Evolutionary conservation across 2,888 invertebrate species (phyloP).

Genomic region (Tipula confusa): DNA sequence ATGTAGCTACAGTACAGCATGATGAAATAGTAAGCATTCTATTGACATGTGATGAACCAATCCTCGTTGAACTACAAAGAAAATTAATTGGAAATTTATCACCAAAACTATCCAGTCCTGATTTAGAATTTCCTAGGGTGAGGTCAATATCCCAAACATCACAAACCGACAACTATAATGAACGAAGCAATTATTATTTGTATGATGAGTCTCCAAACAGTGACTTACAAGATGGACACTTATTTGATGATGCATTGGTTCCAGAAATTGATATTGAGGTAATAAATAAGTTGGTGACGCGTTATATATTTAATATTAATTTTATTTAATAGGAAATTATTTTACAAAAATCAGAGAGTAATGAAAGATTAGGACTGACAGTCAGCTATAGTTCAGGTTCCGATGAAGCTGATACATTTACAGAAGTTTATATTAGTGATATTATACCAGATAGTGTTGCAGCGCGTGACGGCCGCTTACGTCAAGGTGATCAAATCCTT

Average conservation of each 20-base stretch:
- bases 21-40: slow-evolving; percentile 59
- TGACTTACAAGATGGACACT: slow-evolving; percentile 47
- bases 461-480: slow-evolving; percentile 56
- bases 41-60: slow-evolving; percentile 57
- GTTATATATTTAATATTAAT: neutral
- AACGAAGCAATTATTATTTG: slow-evolving; percentile 44
- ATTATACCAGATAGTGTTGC: slow-evolving; percentile 58
- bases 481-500: slow-evolving; percentile 60
- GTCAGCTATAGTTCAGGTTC: slow-evolving; percentile 61
- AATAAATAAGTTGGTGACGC: neutral
- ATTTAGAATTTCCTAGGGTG: slow-evolving; percentile 32
- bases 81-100: slow-evolving; percentile 40
- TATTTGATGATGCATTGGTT: slow-evolving; percentile 53
- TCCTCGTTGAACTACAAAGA: slow-evolving; percentile 57
- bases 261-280: slow-evolving; percentile 59
- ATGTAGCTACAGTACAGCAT: slow-evolving; percentile 58
- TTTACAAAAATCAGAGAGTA: slow-evolving; percentile 54
- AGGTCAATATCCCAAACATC: slow-evolving; percentile 47
- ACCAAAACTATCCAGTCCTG: neutral
- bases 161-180: slow-evolving; percentile 50
- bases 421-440: slow-evolving; percentile 66
- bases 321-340: slow-evolving; percentile 57
- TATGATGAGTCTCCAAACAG: slow-evolving; percentile 42
- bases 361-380: slow-evolving; percentile 63
- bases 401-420: slow-evolving; percentile 52